These are phyloP conservation scores for Notolabrus celidotus DNA, from an alignment of 2,797 vertebrate species.

Conservation along the genomic window DNA sequence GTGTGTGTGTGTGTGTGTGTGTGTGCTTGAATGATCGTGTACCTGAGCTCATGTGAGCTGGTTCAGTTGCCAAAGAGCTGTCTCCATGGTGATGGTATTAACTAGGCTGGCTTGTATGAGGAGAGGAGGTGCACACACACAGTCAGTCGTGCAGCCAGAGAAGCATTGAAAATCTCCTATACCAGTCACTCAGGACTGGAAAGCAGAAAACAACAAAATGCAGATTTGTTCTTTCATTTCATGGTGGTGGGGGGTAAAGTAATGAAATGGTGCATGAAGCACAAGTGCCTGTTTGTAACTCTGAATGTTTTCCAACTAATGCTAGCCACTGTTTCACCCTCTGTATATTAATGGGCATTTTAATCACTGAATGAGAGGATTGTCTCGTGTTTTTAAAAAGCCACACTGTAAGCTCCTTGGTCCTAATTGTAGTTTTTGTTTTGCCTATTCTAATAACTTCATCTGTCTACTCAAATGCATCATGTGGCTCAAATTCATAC, in stretches of 20 bases:
- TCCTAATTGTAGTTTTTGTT: conserved; percentile 13
- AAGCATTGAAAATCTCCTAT: conserved; percentile 65
- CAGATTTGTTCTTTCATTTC: conserved; percentile 52
- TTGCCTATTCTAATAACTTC: conserved; percentile 11
- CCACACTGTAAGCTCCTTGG: background rate
- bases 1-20: conserved; percentile 55
- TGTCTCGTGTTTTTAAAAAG: conserved; percentile 39
- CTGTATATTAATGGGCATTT: conserved; percentile 61
- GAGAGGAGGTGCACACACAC: conserved; percentile 72
- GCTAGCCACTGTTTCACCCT: conserved; percentile 40
- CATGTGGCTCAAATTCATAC: conserved; percentile 19
- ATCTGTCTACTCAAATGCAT: background rate
- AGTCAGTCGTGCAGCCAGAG: conserved; percentile 64
- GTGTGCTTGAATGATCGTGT: conserved; percentile 66
- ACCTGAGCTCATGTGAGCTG: conserved; percentile 71
- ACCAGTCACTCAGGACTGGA: conserved; percentile 53
- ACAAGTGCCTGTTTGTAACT: conserved; percentile 67
- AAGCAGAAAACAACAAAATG: conserved; percentile 59
- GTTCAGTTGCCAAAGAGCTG: conserved; percentile 78
- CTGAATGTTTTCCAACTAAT: conserved; percentile 33
- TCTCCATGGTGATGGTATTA: conserved; percentile 85
- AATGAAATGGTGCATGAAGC: conserved; percentile 25
- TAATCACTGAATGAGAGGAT: conserved; percentile 45
- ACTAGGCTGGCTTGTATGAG: conserved; percentile 73
- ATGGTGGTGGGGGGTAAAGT: conserved; percentile 9